phyloP scores from a whole-genome alignment of 1,140 invertebrate genomes.

The Scaptomyza hsui region DNA sequence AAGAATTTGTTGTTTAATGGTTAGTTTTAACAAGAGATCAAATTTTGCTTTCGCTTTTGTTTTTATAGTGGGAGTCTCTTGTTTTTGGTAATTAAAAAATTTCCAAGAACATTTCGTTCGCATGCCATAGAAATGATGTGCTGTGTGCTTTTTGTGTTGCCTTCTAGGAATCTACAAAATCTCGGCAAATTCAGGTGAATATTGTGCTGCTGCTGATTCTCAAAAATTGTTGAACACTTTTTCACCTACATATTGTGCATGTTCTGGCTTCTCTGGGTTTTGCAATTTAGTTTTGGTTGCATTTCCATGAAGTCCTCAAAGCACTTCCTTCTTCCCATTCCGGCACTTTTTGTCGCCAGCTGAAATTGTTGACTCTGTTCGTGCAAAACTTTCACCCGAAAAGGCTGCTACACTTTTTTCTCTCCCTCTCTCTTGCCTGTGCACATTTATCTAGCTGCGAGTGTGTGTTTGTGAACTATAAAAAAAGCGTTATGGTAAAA shows the following conservation, averaged over 20 bases:
- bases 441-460: conserved; percentile 39
- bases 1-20: no score
- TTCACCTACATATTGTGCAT: neutral
- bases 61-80: no score
- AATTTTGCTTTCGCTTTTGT: no score
- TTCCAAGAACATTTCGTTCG: neutral
- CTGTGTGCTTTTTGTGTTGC: neutral
- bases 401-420: neutral
- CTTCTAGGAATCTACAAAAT: neutral
- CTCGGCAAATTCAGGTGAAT: neutral
- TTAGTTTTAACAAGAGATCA: neutral
- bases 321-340: no score
- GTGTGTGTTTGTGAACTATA: conserved; percentile 54
- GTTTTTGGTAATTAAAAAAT: neutral
- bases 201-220: neutral
- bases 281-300: neutral
- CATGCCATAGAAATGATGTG: no score
- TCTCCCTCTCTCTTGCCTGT: neutral
- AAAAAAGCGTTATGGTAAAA: conserved; percentile 52
- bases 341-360: no score
- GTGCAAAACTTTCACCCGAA: no score
- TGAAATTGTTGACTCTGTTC: no score
- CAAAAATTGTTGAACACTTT: neutral
- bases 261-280: neutral
- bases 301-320: neutral